Percentiles rank a stretch among this genome's conserved stretches.
Conservation (phyloP, 2,113 vertebrate genomes). For the Beaufortia kweichowensis region DNA sequence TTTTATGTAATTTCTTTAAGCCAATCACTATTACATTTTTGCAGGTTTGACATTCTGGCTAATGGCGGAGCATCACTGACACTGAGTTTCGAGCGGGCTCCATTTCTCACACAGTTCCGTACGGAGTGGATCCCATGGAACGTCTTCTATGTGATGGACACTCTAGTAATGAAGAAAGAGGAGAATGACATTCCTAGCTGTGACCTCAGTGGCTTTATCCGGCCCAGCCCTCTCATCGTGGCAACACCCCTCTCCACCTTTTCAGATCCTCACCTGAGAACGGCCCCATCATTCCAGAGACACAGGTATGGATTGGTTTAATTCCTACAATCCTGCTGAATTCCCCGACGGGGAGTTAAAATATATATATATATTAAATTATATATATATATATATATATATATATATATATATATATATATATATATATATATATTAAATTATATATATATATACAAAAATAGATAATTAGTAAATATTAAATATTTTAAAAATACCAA, state of each 20-base stretch:
- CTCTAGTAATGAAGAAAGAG: slow-evolving; percentile 96
- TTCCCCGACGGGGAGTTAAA: too few species aligned
- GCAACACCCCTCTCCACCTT: slow-evolving; percentile 92
- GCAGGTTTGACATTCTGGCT: slow-evolving; percentile 93
- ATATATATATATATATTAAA: too few species aligned
- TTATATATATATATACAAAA: too few species aligned
- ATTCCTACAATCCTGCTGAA: background rate
- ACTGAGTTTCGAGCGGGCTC: slow-evolving; percentile 89
- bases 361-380: too few species aligned
- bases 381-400: too few species aligned
- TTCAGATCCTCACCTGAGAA: slow-evolving; percentile 87
- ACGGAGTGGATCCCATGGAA: slow-evolving; percentile 98
- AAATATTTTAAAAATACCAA: too few species aligned
- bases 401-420: too few species aligned
- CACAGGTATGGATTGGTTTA: slow-evolving; percentile 79
- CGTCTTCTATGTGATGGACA: slow-evolving; percentile 98
- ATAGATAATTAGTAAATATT: too few species aligned
- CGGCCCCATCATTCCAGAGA: slow-evolving; percentile 95
- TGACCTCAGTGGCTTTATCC: slow-evolving; percentile 92
- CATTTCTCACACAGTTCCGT: slow-evolving; percentile 92
- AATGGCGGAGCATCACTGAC: slow-evolving; percentile 95
- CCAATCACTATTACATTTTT: slow-evolving; percentile 1
- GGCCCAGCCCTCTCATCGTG: slow-evolving; percentile 90
- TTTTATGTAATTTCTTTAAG: background rate
- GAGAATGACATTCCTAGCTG: slow-evolving; percentile 98